Evolutionary conservation across 2,797 vertebrate genomes (phyloP).

Genomic region (Bradypodion ventrale): DNA sequence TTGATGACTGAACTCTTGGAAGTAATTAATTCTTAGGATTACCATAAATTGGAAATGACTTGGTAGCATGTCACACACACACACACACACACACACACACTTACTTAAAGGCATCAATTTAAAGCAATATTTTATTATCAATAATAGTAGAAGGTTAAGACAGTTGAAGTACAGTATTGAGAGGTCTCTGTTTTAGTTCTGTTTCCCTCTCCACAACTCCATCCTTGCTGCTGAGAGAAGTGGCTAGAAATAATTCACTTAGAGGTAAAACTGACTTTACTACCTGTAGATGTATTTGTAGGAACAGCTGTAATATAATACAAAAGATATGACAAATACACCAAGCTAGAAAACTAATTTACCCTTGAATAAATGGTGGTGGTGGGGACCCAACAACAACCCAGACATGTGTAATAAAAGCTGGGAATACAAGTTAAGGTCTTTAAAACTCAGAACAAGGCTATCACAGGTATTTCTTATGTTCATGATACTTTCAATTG

Average conservation of each 20-base stretch:
- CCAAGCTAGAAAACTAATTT: background rate
- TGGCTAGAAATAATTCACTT: background rate
- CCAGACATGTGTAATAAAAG: background rate
- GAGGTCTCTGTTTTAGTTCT: background rate
- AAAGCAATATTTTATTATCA: background rate
- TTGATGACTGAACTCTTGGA: too few species aligned
- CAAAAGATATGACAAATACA: rapidly evolving
- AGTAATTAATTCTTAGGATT: too few species aligned
- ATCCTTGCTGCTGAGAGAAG: background rate
- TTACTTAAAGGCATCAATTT: background rate
- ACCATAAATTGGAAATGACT: too few species aligned
- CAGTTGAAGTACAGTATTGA: background rate
- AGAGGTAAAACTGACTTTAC: background rate
- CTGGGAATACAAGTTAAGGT: conserved; percentile 11
- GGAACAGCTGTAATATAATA: background rate
- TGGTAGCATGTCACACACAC: background rate
- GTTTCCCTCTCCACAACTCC: background rate
- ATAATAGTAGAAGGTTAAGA: background rate
- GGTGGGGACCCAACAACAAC: too few species aligned
- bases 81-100: too few species aligned
- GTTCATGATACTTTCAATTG: conserved; percentile 48
- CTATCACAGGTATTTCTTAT: conserved; percentile 34
- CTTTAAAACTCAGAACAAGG: conserved; percentile 37
- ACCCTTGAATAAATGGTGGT: background rate
- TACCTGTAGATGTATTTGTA: background rate